Conservation (phyloP, 2,113 vertebrate species). For the Pterocles orientalis region DNA sequence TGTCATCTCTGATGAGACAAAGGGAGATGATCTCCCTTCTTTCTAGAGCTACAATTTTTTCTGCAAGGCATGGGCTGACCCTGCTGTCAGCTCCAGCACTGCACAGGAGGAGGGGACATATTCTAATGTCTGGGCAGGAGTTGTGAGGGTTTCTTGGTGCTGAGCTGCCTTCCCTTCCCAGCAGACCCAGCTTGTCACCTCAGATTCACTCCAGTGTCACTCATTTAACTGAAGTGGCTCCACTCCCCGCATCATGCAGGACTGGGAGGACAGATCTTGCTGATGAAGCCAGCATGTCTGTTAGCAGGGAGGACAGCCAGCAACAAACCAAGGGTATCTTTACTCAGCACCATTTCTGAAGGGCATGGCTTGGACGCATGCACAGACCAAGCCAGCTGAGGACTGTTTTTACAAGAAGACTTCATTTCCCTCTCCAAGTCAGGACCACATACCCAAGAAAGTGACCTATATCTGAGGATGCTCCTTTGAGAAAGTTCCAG, state of each 20-base stretch:
- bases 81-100: neutral
- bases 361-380: neutral
- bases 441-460: neutral
- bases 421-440: neutral
- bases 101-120: neutral
- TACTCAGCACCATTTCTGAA: neutral
- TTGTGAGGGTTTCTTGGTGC: neutral
- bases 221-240: neutral
- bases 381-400: neutral
- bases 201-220: neutral
- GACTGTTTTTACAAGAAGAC: neutral
- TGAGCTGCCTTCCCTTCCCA: neutral
- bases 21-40: neutral
- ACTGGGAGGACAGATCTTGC: neutral
- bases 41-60: neutral
- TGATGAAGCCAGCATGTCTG: neutral
- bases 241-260: rapidly evolving
- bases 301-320: constrained; percentile 7
- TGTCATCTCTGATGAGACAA: neutral
- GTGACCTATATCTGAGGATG: neutral
- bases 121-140: neutral
- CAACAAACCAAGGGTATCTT: neutral
- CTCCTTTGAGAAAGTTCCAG: neutral
- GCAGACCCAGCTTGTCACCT: neutral
- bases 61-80: neutral